phyloP scores from a whole-genome alignment of 1,140 invertebrate genomes.

The Danaus melanippus region DNA sequence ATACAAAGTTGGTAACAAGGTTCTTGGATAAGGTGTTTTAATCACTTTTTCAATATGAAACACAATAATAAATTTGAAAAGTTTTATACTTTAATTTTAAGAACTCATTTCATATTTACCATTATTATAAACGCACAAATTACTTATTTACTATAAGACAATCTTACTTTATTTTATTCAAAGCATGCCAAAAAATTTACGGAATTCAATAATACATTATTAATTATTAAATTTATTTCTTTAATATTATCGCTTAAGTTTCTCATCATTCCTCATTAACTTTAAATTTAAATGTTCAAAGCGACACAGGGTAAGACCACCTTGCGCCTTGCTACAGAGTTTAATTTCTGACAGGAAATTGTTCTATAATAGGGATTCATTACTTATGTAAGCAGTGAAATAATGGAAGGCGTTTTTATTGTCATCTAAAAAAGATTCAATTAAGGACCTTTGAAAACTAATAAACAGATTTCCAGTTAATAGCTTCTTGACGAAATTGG shows the following conservation, averaged over 20 bases:
- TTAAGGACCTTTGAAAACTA: conserved; percentile 34
- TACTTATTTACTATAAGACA: too few relatives aligned
- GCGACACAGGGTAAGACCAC: too few relatives aligned
- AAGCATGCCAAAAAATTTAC: neutral
- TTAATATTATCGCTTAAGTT: neutral
- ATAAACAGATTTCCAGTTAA: conserved; percentile 23
- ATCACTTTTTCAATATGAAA: too few relatives aligned
- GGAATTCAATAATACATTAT: neutral
- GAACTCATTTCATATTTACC: too few relatives aligned
- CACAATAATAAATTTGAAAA: too few relatives aligned
- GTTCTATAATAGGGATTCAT: conserved; percentile 33
- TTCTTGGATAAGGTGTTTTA: too few relatives aligned
- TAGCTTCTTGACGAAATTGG: conserved; percentile 37
- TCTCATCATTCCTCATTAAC: too few relatives aligned
- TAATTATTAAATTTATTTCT: neutral
- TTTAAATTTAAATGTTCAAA: too few relatives aligned
- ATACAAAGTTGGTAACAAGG: too few relatives aligned
- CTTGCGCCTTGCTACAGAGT: neutral
- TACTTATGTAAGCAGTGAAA: conserved; percentile 18
- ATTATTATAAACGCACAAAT: too few relatives aligned
- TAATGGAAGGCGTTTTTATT: conserved; percentile 33
- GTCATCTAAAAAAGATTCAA: conserved; percentile 25
- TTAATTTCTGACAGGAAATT: conserved; percentile 42
- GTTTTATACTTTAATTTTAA: too few relatives aligned
- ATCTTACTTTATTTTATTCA: neutral